Percentiles rank a stretch among this genome's conserved stretches.
These are phyloP conservation scores for Hydroisotoma schaefferi DNA, from an alignment of 2,888 invertebrate genomes.

Conservation along the genomic window DNA sequence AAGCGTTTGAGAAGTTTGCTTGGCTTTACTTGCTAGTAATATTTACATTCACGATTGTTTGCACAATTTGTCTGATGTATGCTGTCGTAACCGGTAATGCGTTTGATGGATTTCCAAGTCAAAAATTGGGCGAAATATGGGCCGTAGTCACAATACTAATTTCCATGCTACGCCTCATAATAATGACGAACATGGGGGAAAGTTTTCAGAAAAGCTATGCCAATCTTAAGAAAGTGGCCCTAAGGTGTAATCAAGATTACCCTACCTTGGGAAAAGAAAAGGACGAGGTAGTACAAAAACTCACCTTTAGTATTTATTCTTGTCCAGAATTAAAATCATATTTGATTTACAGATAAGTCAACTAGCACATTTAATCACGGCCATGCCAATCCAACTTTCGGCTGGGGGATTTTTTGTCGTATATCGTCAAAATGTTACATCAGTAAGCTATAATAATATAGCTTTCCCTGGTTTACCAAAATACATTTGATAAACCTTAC, in stretches of 20 bases:
- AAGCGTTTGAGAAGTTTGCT: background rate
- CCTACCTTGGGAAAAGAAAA: background rate
- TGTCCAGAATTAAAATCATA: background rate
- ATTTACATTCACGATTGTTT: background rate
- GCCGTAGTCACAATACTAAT: background rate
- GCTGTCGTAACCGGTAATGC: no score
- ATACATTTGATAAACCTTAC: background rate
- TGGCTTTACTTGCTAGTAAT: background rate
- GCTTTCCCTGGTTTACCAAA: background rate
- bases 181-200: background rate
- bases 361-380: background rate
- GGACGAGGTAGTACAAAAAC: background rate
- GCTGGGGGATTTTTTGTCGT: constrained; percentile 1
- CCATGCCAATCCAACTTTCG: background rate
- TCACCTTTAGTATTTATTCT: background rate
- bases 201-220: background rate
- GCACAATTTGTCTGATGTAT: background rate
- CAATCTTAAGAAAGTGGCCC: background rate
- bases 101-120: no score
- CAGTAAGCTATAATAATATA: background rate
- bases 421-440: background rate
- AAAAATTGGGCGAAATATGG: no score
- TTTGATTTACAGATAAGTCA: background rate
- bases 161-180: background rate
- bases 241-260: background rate